Percentiles rank a stretch among this genome's conserved stretches.
Conservation (phyloP, 2,113 vertebrate genomes). For the Sinocyclocheilus anophthalmus region DNA sequence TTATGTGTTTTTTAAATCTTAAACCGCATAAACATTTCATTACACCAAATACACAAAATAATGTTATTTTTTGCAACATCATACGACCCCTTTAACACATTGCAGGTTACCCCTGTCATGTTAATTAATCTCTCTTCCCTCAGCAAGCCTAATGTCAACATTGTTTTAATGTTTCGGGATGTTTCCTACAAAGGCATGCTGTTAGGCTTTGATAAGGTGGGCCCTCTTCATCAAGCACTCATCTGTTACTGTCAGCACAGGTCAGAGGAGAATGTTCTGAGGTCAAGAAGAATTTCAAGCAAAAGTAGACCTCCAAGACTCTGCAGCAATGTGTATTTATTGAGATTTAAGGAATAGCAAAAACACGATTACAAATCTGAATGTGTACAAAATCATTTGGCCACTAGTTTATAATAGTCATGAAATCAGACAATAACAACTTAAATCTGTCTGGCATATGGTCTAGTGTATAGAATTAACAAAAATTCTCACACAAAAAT, state of each 20-base stretch:
- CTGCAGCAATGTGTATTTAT: background rate
- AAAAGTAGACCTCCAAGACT: background rate
- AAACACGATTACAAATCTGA: background rate
- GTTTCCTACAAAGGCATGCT: slow-evolving; percentile 8
- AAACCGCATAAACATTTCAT: too few relatives aligned
- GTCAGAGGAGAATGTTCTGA: background rate
- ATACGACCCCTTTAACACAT: background rate
- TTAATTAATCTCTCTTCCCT: slow-evolving; percentile 45
- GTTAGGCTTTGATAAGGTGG: slow-evolving; percentile 40
- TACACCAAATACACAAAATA: too few relatives aligned
- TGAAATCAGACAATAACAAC: background rate
- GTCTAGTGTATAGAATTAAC: background rate
- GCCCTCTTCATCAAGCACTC: slow-evolving; percentile 24
- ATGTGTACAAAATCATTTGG: background rate
- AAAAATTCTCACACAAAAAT: background rate
- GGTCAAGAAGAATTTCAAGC: background rate
- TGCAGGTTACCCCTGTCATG: slow-evolving; percentile 38
- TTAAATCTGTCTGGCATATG: background rate
- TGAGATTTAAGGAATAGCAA: background rate
- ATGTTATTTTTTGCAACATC: too few relatives aligned
- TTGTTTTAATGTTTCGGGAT: background rate
- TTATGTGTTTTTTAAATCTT: too few relatives aligned
- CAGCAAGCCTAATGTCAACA: slow-evolving; percentile 40
- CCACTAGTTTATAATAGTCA: background rate
- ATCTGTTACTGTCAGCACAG: background rate